Evolutionary conservation across 1,140 invertebrate species (phyloP), one percentile per base, ranked within the genome.

Genomic region (Octopus bimaculoides): DNA sequence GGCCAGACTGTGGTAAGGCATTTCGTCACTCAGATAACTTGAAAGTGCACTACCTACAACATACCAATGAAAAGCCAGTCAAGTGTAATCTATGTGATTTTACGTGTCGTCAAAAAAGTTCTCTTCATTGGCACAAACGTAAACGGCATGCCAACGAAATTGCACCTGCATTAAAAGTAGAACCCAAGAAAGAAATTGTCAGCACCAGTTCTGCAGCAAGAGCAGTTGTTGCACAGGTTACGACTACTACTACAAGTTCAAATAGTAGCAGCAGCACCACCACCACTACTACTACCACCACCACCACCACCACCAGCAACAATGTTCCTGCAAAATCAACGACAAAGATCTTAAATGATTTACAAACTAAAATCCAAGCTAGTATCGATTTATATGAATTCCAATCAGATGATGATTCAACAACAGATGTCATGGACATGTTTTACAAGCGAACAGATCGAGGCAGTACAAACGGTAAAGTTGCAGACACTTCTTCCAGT

Each of bases 61-160:
- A 96, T 86, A 95, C 95, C 4, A 95, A 95, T 80, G 94, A 96
- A 88, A 93, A 94, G 61, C 95, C 96, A 0, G 96, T 94, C 86
- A 92, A 94, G 78, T 97, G 95, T 86, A 93, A 95, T 79, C 91
- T 84, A 20, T 87, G 87, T 81, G 82, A 83, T 54, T 88, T 88
- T 79, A 84, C 85, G 10, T 88, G 85, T 81, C 81, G 86, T 41
- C 87, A 89, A 82, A 87, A 86, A 78, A 86, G 83, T 79, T 86
- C 85, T 5, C 81, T 89, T 10, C 85, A 86, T 54, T 87, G 84
- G 83, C 88, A 89, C 80, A 79, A 85, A 54, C 84, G 85, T 77
- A 86, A 85, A 69, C 78, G 81, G 8, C 86, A 88, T 77, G 79
- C 75, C 14, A 66, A 74, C 10, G 52, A 14, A 12, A 14, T 6